Percentiles rank a stretch among this genome's conserved stretches.
These are phyloP conservation scores for Zaprionus kolodkinae DNA, from an alignment of 1,140 invertebrate genomes.

Conservation along the genomic window DNA sequence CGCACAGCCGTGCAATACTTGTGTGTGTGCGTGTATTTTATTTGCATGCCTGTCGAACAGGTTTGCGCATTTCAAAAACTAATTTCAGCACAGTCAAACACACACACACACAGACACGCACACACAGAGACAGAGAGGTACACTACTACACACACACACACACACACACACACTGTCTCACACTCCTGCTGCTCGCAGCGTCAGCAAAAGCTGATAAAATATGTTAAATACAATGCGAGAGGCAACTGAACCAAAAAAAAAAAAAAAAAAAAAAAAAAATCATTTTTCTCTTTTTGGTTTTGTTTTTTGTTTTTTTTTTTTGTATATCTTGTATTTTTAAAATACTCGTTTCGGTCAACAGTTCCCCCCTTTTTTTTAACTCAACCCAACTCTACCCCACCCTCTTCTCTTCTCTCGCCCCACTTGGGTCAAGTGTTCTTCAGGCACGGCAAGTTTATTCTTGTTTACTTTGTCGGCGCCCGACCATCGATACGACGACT, in stretches of 20 bases:
- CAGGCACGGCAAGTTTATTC: slow-evolving; percentile 36
- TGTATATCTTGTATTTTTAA: slow-evolving; percentile 42
- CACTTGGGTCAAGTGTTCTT: slow-evolving; percentile 41
- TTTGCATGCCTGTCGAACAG: slow-evolving; percentile 59
- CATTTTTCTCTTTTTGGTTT: slow-evolving; percentile 9
- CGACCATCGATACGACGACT: slow-evolving; percentile 35
- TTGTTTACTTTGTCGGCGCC: slow-evolving; percentile 53
- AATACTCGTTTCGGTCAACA: slow-evolving; percentile 42
- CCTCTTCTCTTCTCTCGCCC: not conserved
- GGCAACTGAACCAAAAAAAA: not conserved
- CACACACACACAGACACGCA: slow-evolving; percentile 25
- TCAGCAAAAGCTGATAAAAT: slow-evolving; percentile 33
- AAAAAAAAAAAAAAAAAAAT: not conserved
- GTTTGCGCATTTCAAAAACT: slow-evolving; percentile 59
- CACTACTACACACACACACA: slow-evolving; percentile 3
- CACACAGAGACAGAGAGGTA: slow-evolving; percentile 15
- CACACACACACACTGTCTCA: slow-evolving; percentile 6
- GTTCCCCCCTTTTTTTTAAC: not conserved
- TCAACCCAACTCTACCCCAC: not conserved
- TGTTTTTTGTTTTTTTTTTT: no score
- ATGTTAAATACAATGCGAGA: slow-evolving; percentile 27
- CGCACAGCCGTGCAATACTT: slow-evolving; percentile 20
- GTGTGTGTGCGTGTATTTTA: slow-evolving; percentile 28
- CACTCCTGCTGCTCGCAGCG: not conserved
- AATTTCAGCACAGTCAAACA: slow-evolving; percentile 43